Evolutionary conservation across 1,140 invertebrate genomes (phyloP).

Genomic region (Zaprionus vittiger): DNA sequence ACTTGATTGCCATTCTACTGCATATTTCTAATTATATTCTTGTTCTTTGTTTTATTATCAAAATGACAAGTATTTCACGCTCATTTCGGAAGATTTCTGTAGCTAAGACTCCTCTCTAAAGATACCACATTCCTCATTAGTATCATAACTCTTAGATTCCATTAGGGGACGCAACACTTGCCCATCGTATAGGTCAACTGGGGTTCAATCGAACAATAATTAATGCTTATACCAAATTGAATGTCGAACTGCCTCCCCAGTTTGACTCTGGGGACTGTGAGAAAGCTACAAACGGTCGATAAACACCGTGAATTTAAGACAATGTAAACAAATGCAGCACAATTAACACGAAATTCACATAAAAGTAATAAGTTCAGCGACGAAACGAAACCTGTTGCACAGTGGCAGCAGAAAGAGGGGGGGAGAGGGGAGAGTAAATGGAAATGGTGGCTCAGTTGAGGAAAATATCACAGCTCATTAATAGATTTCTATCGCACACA

Average conservation of each 20-base stretch:
- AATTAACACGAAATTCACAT: conserved; percentile 79
- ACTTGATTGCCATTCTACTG: not conserved
- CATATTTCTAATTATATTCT: not conserved
- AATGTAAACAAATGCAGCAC: conserved; percentile 76
- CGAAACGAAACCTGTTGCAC: conserved; percentile 58
- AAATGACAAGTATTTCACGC: not conserved
- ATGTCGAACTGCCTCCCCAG: conserved; percentile 8
- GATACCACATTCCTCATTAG: not conserved
- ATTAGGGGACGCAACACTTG: not conserved
- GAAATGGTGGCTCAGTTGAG: conserved; percentile 4
- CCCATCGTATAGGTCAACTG: not conserved
- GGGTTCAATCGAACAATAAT: conserved; percentile 28
- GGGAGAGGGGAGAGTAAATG: not conserved
- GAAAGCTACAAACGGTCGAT: conserved; percentile 61
- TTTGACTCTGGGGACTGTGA: conserved; percentile 43
- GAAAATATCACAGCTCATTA: conserved; percentile 73
- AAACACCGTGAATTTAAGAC: conserved; percentile 69
- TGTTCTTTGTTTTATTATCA: too few species aligned
- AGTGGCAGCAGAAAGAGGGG: not conserved
- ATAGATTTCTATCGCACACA: conserved; percentile 61
- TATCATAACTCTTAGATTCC: not conserved
- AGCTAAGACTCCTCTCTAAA: rapidly evolving
- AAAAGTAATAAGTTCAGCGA: conserved; percentile 74
- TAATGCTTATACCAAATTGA: not conserved
- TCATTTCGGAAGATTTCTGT: too few species aligned